A percentile compares a stretch with the other conserved stretches of the same genome.
These are phyloP conservation scores for Kradibia gibbosae DNA, from an alignment of 1,140 invertebrate species.

Conservation along the genomic window DNA sequence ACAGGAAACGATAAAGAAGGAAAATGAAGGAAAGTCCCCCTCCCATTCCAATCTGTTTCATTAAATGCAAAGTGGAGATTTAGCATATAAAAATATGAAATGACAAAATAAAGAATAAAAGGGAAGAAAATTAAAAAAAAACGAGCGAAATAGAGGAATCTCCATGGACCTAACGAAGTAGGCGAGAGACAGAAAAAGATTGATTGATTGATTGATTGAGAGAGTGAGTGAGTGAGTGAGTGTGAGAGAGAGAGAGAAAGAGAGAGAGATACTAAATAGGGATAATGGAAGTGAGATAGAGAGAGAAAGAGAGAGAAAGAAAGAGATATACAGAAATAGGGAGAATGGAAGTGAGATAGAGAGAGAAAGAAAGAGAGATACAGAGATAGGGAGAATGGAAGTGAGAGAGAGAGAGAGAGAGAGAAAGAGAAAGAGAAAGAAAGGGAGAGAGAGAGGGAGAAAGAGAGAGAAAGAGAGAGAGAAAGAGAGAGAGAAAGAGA, in stretches of 20 bases:
- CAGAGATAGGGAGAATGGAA: neutral
- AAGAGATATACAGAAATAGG: too few relatives aligned
- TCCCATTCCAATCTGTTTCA: conserved; percentile 46
- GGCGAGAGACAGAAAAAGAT: conserved; percentile 7
- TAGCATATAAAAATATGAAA: conserved; percentile 34
- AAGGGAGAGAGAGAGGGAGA: conserved; percentile 8
- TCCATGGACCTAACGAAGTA: conserved; percentile 6
- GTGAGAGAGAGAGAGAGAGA: too few relatives aligned
- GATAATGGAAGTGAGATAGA: neutral
- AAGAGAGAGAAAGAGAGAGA: neutral
- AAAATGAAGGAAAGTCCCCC: conserved; percentile 38
- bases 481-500: too few relatives aligned
- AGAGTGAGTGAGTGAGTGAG: neutral
- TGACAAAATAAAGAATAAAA: conserved; percentile 1
- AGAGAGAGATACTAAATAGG: too few relatives aligned
- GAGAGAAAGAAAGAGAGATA: conserved; percentile 17
- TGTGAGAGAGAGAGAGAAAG: conserved; percentile 21
- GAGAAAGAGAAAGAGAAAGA: conserved; percentile 27
- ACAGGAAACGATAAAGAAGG: conserved; percentile 4
- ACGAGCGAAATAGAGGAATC: neutral
- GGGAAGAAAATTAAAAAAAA: neutral
- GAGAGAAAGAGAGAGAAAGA: conserved; percentile 4
- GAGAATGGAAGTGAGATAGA: conserved; percentile 27
- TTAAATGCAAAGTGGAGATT: conserved; percentile 49
- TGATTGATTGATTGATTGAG: neutral